These are phyloP conservation scores for Heliconius sara DNA, from an alignment of 2,888 invertebrate genomes.

Conservation along the genomic window DNA sequence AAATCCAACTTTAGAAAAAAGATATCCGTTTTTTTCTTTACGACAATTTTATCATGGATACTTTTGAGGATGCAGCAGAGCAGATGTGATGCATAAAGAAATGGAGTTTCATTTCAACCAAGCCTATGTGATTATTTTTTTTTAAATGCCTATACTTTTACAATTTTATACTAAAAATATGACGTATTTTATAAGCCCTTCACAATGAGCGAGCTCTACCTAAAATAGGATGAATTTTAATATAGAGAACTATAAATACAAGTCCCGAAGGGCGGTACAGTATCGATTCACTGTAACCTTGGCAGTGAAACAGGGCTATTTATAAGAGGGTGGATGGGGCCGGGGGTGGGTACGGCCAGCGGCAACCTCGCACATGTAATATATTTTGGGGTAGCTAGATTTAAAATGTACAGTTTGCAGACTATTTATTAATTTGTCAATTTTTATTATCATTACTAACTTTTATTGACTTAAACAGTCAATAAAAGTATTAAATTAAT, in stretches of 20 bases:
- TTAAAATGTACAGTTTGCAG: neutral
- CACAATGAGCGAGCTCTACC: neutral
- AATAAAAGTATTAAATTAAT: too few relatives aligned
- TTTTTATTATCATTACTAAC: neutral
- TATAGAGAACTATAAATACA: slow-evolving; percentile 7
- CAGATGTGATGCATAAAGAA: too few relatives aligned
- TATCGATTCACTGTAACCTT: slow-evolving; percentile 66
- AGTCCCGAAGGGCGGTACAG: slow-evolving; percentile 38
- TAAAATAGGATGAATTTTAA: slow-evolving; percentile 12
- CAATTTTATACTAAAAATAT: too few relatives aligned
- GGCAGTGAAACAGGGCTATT: slow-evolving; percentile 75
- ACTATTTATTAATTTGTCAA: neutral
- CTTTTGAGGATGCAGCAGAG: too few relatives aligned
- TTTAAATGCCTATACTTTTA: too few relatives aligned
- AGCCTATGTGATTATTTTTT: too few relatives aligned
- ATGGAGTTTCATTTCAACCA: too few relatives aligned
- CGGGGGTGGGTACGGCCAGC: slow-evolving; percentile 37
- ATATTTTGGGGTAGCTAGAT: slow-evolving; percentile 11
- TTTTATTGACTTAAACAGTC: too few relatives aligned
- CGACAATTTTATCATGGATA: too few relatives aligned
- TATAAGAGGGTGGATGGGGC: slow-evolving; percentile 52
- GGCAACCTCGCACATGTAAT: neutral
- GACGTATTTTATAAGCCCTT: too few relatives aligned
- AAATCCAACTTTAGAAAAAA: too few relatives aligned
- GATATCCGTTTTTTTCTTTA: too few relatives aligned